phyloP scores from a whole-genome alignment of 2,888 invertebrate genomes.

The Amphiduros pacificus region DNA sequence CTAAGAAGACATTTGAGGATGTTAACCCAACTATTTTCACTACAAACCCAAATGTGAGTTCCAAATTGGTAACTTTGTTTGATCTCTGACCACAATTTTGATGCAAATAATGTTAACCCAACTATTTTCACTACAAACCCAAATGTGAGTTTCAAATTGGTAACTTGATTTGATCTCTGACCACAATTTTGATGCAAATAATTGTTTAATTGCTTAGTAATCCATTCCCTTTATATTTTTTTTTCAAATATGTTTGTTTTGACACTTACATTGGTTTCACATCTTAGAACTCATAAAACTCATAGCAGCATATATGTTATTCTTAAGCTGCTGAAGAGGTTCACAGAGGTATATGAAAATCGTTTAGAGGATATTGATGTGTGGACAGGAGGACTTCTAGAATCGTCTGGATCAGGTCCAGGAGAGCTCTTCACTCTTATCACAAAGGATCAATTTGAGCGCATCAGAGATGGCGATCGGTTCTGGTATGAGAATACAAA shows the following conservation, averaged over 20 bases:
- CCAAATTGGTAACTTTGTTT: background rate
- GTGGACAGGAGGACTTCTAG: constrained; percentile 67
- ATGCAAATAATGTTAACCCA: constrained; percentile 36
- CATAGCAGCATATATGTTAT: too few species aligned
- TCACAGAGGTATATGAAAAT: too few species aligned
- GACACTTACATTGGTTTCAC: too few species aligned
- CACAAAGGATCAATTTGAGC: constrained; percentile 65
- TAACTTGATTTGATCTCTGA: too few species aligned
- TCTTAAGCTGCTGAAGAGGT: too few species aligned
- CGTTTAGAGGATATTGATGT: constrained; percentile 63
- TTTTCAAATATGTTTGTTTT: too few species aligned
- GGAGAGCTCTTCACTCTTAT: constrained; percentile 64
- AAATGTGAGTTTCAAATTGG: background rate
- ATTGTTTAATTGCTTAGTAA: too few species aligned
- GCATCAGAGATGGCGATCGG: constrained; percentile 66
- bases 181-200: too few species aligned
- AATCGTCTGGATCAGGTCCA: constrained; percentile 62
- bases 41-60: constrained; percentile 2
- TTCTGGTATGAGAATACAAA: constrained; percentile 69
- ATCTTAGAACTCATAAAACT: too few species aligned
- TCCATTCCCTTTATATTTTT: too few species aligned
- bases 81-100: too few species aligned
- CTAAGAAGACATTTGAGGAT: constrained; percentile 19
- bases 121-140: constrained; percentile 1
- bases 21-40: constrained; percentile 29